Evolutionary conservation across 2,888 invertebrate genomes (phyloP).

Genomic region (Drosophila formosana): DNA sequence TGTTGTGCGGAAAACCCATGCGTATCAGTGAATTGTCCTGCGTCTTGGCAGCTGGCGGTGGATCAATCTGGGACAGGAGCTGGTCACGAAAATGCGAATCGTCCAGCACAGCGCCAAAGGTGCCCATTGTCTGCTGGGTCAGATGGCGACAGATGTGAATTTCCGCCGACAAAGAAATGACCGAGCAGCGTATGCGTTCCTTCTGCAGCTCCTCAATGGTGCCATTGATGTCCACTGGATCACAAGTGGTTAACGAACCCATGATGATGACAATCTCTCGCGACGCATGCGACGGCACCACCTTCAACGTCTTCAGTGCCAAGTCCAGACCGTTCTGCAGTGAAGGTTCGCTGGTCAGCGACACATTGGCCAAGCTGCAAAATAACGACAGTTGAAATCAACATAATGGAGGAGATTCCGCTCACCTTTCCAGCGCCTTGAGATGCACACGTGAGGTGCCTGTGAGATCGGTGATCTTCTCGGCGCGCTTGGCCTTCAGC

Average conservation of each 20-base stretch:
- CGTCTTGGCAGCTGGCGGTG: constrained; percentile 90
- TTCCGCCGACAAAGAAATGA: constrained; percentile 98
- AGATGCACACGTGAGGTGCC: constrained; percentile 94
- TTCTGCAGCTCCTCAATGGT: constrained; percentile 92
- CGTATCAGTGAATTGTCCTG: constrained; percentile 93
- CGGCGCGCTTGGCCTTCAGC: constrained; percentile 96
- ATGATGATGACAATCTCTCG: constrained; percentile 96
- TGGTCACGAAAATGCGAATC: constrained; percentile 91
- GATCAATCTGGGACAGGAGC: constrained; percentile 88
- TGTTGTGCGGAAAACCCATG: constrained; percentile 97
- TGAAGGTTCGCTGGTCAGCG: constrained; percentile 96
- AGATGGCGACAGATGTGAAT: constrained; percentile 95
- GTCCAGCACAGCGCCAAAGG: constrained; percentile 94
- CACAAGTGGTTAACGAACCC: constrained; percentile 98
- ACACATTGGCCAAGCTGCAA: constrained; percentile 87
- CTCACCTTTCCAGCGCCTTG: constrained; percentile 88
- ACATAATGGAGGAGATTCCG: background rate
- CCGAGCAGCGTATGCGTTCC: constrained; percentile 95
- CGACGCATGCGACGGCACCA: constrained; percentile 97
- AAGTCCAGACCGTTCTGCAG: constrained; percentile 97
- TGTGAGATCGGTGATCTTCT: constrained; percentile 95
- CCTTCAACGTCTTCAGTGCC: constrained; percentile 92
- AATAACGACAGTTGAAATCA: too few relatives aligned
- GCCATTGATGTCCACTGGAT: constrained; percentile 95
- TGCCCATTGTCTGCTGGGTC: constrained; percentile 94